Conservation (phyloP, 2,797 vertebrate species). For the Melanotaenia nigrans region DNA sequence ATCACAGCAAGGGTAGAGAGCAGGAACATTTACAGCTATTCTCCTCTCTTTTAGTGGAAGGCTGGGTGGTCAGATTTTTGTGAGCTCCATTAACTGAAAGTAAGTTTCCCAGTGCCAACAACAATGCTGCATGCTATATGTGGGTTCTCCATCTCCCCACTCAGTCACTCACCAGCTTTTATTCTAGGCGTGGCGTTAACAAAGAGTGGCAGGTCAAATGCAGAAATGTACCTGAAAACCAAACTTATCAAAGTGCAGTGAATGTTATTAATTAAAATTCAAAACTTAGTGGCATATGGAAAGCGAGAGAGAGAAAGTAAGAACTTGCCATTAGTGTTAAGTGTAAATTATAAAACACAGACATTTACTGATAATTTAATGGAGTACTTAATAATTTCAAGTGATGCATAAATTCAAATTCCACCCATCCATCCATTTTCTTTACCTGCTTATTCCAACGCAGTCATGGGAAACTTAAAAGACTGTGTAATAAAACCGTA, state of each 20-base stretch:
- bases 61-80: constrained; percentile 44
- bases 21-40: constrained; percentile 54
- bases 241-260: background rate
- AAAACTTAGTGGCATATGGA: too few relatives aligned
- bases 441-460: too few relatives aligned
- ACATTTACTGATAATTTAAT: too few relatives aligned
- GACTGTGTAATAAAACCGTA: too few relatives aligned
- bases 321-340: too few relatives aligned
- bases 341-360: too few relatives aligned
- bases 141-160: constrained; percentile 25
- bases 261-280: too few relatives aligned
- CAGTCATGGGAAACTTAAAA: too few relatives aligned
- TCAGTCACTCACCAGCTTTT: constrained; percentile 25
- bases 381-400: too few relatives aligned
- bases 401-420: too few relatives aligned
- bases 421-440: too few relatives aligned
- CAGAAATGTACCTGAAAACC: constrained; percentile 8
- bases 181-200: constrained; percentile 14
- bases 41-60: constrained; percentile 52
- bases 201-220: background rate
- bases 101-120: constrained; percentile 44
- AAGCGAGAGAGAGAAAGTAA: too few relatives aligned
- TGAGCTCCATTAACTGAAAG: constrained; percentile 62
- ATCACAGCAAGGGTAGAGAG: constrained; percentile 56
- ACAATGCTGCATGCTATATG: constrained; percentile 46